phyloP scores from a whole-genome alignment of 2,797 vertebrate genomes.

The Mormyrops boulengeri region DNA sequence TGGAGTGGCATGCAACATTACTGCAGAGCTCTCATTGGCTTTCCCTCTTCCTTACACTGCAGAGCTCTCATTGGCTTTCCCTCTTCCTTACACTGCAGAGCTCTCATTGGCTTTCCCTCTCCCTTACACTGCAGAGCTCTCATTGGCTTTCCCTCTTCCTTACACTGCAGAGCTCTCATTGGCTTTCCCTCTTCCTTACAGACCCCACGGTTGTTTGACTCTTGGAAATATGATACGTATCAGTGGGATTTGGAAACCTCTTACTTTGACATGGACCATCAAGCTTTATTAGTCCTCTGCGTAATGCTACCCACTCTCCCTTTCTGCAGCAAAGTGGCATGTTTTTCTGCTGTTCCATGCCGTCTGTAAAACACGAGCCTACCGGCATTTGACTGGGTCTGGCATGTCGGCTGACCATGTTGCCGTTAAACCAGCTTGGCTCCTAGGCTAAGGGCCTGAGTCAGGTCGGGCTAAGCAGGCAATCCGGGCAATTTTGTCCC shows the following conservation, averaged over 20 bases:
- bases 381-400: not conserved
- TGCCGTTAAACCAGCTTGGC: not conserved
- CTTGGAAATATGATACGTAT: constrained; percentile 7
- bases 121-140: no score
- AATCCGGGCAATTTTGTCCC: not conserved
- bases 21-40: not conserved
- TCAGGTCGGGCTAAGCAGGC: not conserved
- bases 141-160: no score
- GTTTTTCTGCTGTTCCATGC: not conserved
- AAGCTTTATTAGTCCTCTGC: constrained; percentile 8
- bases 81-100: no score
- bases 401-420: not conserved
- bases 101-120: no score
- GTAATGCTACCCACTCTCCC: constrained; percentile 10
- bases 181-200: not conserved
- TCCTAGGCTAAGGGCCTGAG: not conserved
- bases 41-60: no score
- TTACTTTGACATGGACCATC: constrained; percentile 11
- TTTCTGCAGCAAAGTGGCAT: not conserved
- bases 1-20: not conserved
- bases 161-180: no score
- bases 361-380: not conserved
- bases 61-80: no score
- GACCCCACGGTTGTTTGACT: not conserved
- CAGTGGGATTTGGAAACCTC: constrained; percentile 7